phyloP scores from a whole-genome alignment of 2,113 vertebrate genomes.

The Elaphurus davidianus region DNA sequence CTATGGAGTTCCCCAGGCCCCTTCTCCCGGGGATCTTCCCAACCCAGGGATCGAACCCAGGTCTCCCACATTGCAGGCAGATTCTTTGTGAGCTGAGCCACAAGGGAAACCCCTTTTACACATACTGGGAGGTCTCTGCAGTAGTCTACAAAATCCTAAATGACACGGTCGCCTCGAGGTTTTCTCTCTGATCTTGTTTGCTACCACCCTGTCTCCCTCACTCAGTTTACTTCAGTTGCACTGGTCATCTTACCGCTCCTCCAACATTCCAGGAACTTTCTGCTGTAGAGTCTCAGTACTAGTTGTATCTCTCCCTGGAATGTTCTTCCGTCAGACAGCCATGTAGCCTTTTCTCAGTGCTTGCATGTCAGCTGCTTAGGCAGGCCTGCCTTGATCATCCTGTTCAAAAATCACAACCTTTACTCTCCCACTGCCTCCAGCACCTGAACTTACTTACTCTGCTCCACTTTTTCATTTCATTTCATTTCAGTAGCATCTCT shows the following conservation, averaged over 20 bases:
- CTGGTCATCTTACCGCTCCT: background rate
- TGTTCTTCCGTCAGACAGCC: background rate
- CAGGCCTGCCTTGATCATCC: background rate
- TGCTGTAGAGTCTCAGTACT: background rate
- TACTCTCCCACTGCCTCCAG: background rate
- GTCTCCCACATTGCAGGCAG: background rate
- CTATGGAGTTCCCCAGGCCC: background rate
- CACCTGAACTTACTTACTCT: background rate
- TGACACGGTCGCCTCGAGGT: fast-evolving
- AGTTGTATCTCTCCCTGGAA: background rate
- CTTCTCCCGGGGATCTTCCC: background rate
- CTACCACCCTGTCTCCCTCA: background rate
- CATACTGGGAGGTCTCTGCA: background rate
- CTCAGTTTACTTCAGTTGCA: background rate
- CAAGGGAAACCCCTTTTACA: background rate
- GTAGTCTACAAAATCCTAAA: background rate
- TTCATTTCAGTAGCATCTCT: background rate
- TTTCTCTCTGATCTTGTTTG: background rate
- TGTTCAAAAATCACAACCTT: background rate
- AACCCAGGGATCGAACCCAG: background rate
- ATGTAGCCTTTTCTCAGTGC: background rate
- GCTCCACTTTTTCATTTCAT: background rate
- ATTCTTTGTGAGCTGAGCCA: background rate
- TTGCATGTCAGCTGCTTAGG: background rate
- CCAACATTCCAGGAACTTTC: background rate